Base-by-base conservation (phyloP, 2,113 vertebrate genomes). In the Pteronura brasiliensis region DNA sequence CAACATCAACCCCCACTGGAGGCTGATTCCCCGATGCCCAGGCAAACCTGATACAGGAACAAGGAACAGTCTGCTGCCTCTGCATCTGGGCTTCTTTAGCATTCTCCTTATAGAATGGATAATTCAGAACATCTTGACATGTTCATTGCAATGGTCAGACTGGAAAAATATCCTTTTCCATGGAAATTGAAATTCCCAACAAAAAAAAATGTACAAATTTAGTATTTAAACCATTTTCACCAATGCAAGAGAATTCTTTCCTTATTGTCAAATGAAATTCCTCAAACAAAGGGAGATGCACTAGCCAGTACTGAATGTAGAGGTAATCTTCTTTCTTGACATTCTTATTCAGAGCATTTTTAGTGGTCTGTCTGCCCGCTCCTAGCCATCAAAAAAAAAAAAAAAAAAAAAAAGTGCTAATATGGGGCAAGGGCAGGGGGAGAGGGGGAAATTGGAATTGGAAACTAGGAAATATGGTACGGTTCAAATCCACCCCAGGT, bases 211-310 rank as follows among this genome's bases (percentile, higher is more conserved):
- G 7, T 36, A 67, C 65, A 44, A 42, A 97, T 95, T 81, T 71
- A 89, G 84, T 94, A 92, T 95, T 94, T 88, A 92, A 83, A n/a
- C 25, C 61, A 55, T 92, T 97, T 87, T 92, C 4, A 44, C 59
- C 47, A 89, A 47, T 65, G 69, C 47, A 88, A 49, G n/a, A 67
- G 84, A 74, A n/a, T 65, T 55, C 7, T 63, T 93, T 79, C 55
- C 39, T 97, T 96, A 72, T 95, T 89, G 79, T 65, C 31, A 95
- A 97, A 74, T 85, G 47, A 25, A 27, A 57, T 90, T 88, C 7
- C 57, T 96, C 86, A 76, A 83, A 79, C 20, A 44, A 18, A 93
- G 84, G 71, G 39, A 86, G 29, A 57, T 36, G 36, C 27, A 27
- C 31, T 88, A 86, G 77, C 92, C 63, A 55, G 49, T 15, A n/a